Conservation (phyloP, 2,888 invertebrate genomes). For the Elegia similella region DNA sequence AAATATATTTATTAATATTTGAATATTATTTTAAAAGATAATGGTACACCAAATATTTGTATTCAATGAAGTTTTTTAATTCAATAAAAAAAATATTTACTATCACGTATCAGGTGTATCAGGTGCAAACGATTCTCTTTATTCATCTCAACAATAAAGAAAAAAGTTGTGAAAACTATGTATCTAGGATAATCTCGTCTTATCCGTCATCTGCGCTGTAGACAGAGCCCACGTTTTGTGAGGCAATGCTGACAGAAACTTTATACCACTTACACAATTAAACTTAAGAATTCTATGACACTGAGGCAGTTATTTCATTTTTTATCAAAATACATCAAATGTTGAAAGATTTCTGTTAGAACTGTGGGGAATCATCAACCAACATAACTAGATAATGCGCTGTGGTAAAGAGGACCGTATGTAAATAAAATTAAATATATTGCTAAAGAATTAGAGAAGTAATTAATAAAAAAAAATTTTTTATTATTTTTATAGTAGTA, state of each 20-base stretch:
- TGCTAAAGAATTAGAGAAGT: too few species aligned
- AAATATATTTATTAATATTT: too few species aligned
- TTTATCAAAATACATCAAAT: background rate
- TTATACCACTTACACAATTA: slow-evolving; percentile 14
- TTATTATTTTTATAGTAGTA: too few species aligned
- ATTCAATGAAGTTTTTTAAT: too few species aligned
- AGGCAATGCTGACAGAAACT: slow-evolving; percentile 8
- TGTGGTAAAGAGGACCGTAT: too few species aligned
- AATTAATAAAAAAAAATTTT: too few species aligned
- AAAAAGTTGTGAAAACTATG: background rate
- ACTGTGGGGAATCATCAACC: too few species aligned
- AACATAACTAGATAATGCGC: too few species aligned
- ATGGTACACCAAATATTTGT: too few species aligned
- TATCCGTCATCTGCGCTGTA: slow-evolving; percentile 9
- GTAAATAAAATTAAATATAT: too few species aligned
- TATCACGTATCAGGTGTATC: background rate
- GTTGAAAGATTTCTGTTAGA: background rate
- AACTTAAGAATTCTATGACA: background rate
- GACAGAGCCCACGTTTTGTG: slow-evolving; percentile 10
- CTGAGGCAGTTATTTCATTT: background rate
- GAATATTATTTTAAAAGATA: too few species aligned
- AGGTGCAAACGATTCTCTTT: background rate
- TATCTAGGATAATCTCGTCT: slow-evolving; percentile 5
- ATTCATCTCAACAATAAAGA: background rate
- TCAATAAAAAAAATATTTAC: too few species aligned